Evolutionary conservation across 2,797 vertebrate species (phyloP).

Genomic region (Vespertilio murinus): DNA sequence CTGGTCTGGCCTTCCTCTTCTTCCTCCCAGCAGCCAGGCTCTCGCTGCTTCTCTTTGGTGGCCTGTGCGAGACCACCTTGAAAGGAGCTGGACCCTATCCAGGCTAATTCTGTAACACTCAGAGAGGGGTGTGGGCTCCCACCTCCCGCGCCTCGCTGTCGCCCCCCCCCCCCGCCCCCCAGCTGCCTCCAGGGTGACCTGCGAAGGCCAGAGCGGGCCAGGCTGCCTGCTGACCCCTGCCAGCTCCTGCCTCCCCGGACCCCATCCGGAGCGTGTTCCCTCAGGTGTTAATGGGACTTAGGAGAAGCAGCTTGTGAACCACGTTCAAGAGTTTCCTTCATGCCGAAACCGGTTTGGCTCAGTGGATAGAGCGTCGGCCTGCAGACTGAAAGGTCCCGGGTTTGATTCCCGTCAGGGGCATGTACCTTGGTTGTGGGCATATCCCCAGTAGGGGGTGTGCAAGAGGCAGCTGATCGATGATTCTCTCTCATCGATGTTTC

Average conservation of each 20-base stretch:
- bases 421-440: no score
- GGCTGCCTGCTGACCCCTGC: background rate
- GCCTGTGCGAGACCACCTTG: slow-evolving; percentile 1
- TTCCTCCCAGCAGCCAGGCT: slow-evolving; percentile 57
- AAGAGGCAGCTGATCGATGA: no score
- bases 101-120: background rate
- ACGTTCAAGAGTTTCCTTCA: background rate
- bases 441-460: no score
- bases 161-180: background rate
- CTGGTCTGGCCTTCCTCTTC: slow-evolving; percentile 44
- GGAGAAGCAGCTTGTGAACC: background rate
- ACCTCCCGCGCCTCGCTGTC: background rate
- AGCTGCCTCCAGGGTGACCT: background rate
- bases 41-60: slow-evolving; percentile 40
- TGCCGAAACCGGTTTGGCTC: no score
- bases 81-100: background rate
- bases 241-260: background rate
- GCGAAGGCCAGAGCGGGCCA: background rate
- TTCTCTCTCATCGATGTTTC: no score
- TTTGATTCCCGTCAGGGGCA: no score
- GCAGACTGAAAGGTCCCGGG: no score
- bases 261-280: background rate
- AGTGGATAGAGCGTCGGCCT: no score
- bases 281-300: background rate
- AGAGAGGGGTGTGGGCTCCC: background rate